Percentiles rank a stretch among this genome's conserved stretches.
Conservation (phyloP, 2,888 invertebrate genomes). For the Platerodrilus igneus region DNA sequence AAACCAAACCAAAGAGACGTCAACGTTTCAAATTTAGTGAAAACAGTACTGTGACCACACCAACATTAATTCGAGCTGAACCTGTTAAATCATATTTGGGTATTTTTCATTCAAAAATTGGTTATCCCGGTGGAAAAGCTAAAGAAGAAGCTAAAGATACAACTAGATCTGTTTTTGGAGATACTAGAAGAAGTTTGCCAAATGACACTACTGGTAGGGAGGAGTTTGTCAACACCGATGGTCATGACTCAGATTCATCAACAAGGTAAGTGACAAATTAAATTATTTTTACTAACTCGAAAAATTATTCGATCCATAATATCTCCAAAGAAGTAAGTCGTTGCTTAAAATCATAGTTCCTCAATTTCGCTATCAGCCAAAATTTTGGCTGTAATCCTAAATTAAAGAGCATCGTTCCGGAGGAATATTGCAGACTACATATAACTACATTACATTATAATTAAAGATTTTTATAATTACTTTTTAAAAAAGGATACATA, state of each 20-base stretch:
- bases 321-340: no score
- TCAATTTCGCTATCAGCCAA: no score
- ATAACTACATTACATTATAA: no score
- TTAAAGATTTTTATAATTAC: no score
- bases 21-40: background rate
- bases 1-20: background rate
- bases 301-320: no score
- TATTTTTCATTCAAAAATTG: constrained; percentile 21
- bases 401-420: no score
- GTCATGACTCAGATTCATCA: constrained; percentile 16
- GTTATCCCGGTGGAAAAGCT: constrained; percentile 8
- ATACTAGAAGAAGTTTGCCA: constrained; percentile 13
- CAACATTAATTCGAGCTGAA: background rate
- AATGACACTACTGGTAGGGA: constrained; percentile 12
- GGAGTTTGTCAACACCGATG: constrained; percentile 20
- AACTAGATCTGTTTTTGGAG: constrained; percentile 19
- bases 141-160: constrained; percentile 15
- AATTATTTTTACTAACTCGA: background rate
- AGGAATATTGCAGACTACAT: no score
- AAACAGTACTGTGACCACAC: background rate
- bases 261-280: constrained; percentile 17
- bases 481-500: no score
- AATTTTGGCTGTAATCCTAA: no score
- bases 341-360: no score
- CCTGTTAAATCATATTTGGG: constrained; percentile 18